Evolutionary conservation across 2,888 invertebrate species (phyloP).

Genomic region (Lobophora halterata): DNA sequence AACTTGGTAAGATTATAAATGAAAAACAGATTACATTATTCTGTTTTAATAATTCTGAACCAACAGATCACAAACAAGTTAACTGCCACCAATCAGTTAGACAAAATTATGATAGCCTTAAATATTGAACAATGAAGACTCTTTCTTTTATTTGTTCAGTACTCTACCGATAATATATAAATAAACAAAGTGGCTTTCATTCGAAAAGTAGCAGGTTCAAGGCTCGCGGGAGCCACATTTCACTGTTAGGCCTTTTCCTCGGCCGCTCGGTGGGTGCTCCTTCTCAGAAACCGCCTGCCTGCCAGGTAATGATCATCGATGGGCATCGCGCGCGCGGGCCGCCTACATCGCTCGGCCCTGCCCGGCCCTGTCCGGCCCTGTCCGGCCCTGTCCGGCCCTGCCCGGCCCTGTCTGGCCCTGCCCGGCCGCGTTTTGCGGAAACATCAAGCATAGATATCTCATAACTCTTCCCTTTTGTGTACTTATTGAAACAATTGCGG

Average conservation of each 20-base stretch:
- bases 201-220: conserved; percentile 6
- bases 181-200: conserved; percentile 5
- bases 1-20: too few relatives aligned
- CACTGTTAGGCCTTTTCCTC: conserved; percentile 2
- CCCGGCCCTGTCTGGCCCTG: conserved; percentile 3
- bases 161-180: too few relatives aligned
- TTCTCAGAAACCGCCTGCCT: not conserved
- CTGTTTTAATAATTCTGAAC: too few relatives aligned
- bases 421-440: too few relatives aligned
- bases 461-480: conserved; percentile 14
- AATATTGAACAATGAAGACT: too few relatives aligned
- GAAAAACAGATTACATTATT: too few relatives aligned
- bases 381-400: not conserved
- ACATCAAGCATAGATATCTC: conserved; percentile 8
- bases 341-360: not conserved
- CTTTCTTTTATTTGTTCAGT: too few relatives aligned
- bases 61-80: too few relatives aligned
- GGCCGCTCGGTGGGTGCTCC: not conserved
- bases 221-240: conserved; percentile 7
- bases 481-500: conserved; percentile 15
- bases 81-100: too few relatives aligned
- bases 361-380: conserved; percentile 4
- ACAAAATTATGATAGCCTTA: too few relatives aligned
- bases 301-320: conserved; percentile 3
- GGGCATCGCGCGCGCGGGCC: not conserved